phyloP scores from a whole-genome alignment of 30 jellyfish, hydroid and myxozoan genomes.

The Hydractinia symbiolongicarpus region DNA sequence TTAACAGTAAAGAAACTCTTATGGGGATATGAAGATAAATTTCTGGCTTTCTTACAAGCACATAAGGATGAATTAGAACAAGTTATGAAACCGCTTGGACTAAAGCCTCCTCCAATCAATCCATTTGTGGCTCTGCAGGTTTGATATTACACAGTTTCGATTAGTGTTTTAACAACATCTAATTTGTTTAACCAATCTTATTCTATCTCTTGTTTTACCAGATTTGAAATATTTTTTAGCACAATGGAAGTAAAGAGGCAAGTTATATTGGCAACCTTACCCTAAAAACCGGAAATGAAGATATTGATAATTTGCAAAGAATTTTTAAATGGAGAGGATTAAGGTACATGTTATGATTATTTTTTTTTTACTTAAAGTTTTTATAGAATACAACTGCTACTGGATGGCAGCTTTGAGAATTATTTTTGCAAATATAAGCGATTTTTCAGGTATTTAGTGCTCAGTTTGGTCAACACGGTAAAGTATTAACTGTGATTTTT shows the following conservation, averaged over 20 bases:
- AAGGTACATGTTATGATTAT: constrained; percentile 24
- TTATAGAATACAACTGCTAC: no score
- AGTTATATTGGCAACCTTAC: constrained; percentile 53
- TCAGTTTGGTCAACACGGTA: no score
- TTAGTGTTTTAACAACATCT: no score
- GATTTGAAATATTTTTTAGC: constrained; percentile 19
- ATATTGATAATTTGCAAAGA: constrained; percentile 40
- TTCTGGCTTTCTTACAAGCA: constrained; percentile 30
- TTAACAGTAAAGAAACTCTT: constrained; percentile 65
- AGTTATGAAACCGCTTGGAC: constrained; percentile 32
- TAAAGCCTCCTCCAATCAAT: constrained; percentile 48
- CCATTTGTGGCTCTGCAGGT: constrained; percentile 89
- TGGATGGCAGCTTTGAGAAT: no score
- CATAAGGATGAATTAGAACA: background rate
- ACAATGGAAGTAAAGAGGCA: constrained; percentile 57
- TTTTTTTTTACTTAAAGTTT: background rate
- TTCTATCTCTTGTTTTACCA: no score
- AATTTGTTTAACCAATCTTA: no score
- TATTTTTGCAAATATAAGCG: no score
- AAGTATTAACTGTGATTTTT: no score
- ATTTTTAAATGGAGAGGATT: constrained; percentile 68
- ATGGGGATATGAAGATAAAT: constrained; percentile 79
- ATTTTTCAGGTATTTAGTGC: no score
- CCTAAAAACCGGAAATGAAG: constrained; percentile 60
- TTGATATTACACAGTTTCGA: background rate